Evolutionary conservation across 2,113 vertebrate genomes (phyloP), one percentile per base, ranked within the genome.

Genomic region (Vireo altiloquus): DNA sequence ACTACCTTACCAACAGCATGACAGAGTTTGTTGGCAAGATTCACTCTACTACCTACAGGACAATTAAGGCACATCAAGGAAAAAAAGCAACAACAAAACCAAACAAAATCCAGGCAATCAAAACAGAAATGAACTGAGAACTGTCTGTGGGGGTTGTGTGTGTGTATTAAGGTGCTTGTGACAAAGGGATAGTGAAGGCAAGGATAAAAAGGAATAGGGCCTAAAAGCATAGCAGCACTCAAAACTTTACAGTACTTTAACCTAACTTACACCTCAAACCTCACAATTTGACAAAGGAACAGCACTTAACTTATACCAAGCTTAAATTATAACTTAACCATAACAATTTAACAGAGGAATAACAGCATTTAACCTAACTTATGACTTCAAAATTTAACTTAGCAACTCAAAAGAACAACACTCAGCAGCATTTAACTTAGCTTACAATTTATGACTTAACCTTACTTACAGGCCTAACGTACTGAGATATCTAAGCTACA

Each of bases 81-180:
- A 84, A 54, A 50, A 15, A 74, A 84, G 49, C 57, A 64, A 33
- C 47, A 61, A 72, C 9, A 64, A 74, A 64, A 30, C 19, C 50
- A 63, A 44, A 35, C 31, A 50, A 70, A 42, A 82, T 69, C 19
- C 35, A 50, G 44, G 31, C 80, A 83, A 83, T 47, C 57, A 54
- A 64, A 84, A 18, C n/a, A 64, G 59, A 56, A 40, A 40, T 56
- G 1, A 56, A 40, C 19, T 47, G 59, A 39, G n/a, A 54, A 47
- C 40, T 28, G 2, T 40, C 28, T n/a, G 0, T 39, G 40, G n/a
- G 5, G 40, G 7, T 7, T 18, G 49, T 8, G 4, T 42, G 21
- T 35, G 27, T 47, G 12, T 74, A 40, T 54, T 64, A 54, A 54
- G 40, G n/a, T 64, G 18, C 27, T 19, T 1, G 1, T 47, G 37